Evolutionary conservation across 2,113 vertebrate species (phyloP), one percentile per base, ranked within the genome.

Genomic region (Fulmarus glacialis): DNA sequence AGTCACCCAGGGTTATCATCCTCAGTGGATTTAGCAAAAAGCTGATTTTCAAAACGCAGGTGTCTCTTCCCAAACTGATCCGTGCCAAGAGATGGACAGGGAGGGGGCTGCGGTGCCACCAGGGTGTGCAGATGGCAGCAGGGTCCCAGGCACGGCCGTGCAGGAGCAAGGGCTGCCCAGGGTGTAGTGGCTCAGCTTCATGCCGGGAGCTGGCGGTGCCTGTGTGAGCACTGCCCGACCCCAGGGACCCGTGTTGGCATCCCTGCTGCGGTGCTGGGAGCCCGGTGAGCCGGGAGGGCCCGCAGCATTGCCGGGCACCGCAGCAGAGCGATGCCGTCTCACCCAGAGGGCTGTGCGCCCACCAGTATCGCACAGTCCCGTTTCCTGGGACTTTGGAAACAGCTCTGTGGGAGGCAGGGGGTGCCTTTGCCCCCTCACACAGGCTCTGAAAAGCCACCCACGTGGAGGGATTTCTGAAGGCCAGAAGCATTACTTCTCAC

Each of bases 311-410:
- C 23, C 22, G 68, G 63, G 70, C 68, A 55, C 9, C 7, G 6
- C 40, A 13, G 43, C 73, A 42, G 45, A 24, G 56, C 0, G 66
- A 45, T 29, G 56, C 45, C 8, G 0, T 27, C 71, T 58, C 56
- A 18, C 80, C 74, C 30, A 1, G 36, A 30, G 45, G 45, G 42
- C 82, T 19, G 22, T 0, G 29, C 7, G 15, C 71, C 80, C 53
- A 1, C 14, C 2, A 5, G 27, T 27, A 32, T 7, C 11, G 2
- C 83, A 15, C 34, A 3, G 50, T 10, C 21, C 42, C 0, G 0
- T 3, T 23, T 53, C 53, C 53, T 6, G 53, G 43, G 14, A 5
- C 18, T 63, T 9, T 1, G 24, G 11, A 27, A 47, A 1, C 62
- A 13, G 38, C 19, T 36, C 19, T 13, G 38, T 3, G 68, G 48